Evolutionary conservation across 2,113 vertebrate species (phyloP), one percentile per base, ranked within the genome.

Genomic region (Coptodon rendalli): DNA sequence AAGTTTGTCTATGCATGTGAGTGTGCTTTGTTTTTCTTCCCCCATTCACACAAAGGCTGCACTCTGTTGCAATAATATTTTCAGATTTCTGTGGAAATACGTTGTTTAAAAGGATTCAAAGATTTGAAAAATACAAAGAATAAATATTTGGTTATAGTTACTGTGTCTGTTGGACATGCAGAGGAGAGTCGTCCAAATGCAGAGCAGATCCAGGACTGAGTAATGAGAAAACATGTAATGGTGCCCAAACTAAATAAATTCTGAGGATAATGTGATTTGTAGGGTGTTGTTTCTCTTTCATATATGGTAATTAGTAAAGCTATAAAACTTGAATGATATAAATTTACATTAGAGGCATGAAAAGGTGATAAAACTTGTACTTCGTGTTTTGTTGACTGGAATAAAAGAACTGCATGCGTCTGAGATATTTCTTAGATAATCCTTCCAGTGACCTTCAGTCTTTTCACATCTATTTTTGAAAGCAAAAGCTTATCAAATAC

Each of bases 81-180:
- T 38, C 12, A 54, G 40, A 81, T 14, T 56, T 9, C 14, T 36
- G 54, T 19, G 68, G 79, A 85, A 76, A 63, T 50, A 19, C 3
- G 1, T 50, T 73, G 9, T 54, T 57, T 31, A 50, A 50, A 78
- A 78, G 22, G 79, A 27, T 27, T 61, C 22, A 81, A n/a, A 80
- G 0, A 24, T 38, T 82, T 5, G 4, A 80, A 29, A 48, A 29
- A 29, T 40, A 68, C 36, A 40, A 81, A 80, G 43, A 31, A 9
- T 27, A 89, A 84, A 90, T 83, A 81, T 87, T 88, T 86, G 5
- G 40, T 38, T 78, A 71, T 56, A 38, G 76, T 87, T 84, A 86
- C n/a, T 31, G 57, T 59, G 53, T 78, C 50, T 81, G 27, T 16
- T 57, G 40, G 34, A n/a, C 43, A 76, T n/a, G 17, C 34, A 56